These are phyloP conservation scores for Leucophenga varia DNA, from an alignment of 1,140 invertebrate species.

Conservation along the genomic window DNA sequence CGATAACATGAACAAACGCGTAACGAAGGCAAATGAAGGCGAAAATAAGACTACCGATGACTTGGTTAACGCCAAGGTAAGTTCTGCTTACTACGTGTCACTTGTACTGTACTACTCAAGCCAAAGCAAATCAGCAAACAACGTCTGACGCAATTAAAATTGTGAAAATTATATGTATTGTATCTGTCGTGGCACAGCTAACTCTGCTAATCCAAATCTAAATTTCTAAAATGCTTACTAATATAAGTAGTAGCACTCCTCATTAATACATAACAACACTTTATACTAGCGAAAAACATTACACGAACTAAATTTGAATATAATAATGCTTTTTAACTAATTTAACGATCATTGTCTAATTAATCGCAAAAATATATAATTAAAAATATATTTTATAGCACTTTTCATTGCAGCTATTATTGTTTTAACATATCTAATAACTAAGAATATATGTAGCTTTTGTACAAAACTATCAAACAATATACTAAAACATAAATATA, in stretches of 20 bases:
- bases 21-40: constrained; percentile 67
- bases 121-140: constrained; percentile 17
- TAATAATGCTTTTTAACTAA: no score
- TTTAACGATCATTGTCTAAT: no score
- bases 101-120: no score
- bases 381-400: no score
- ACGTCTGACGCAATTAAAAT: constrained; percentile 27
- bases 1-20: constrained; percentile 68
- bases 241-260: no score
- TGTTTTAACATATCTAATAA: not conserved
- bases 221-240: no score
- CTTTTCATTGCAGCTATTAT: not conserved
- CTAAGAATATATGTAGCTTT: no score
- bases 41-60: constrained; percentile 82
- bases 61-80: constrained; percentile 73
- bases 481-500: constrained; percentile 24
- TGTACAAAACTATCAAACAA: constrained; percentile 21
- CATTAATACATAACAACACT: no score
- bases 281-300: no score
- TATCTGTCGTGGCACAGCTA: not conserved
- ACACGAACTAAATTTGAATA: no score
- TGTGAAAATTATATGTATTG: no score
- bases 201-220: not conserved
- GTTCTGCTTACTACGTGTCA: constrained; percentile 34
- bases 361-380: no score